phyloP scores from a whole-genome alignment of 1,140 invertebrate species.

The Drosophila sechellia region DNA sequence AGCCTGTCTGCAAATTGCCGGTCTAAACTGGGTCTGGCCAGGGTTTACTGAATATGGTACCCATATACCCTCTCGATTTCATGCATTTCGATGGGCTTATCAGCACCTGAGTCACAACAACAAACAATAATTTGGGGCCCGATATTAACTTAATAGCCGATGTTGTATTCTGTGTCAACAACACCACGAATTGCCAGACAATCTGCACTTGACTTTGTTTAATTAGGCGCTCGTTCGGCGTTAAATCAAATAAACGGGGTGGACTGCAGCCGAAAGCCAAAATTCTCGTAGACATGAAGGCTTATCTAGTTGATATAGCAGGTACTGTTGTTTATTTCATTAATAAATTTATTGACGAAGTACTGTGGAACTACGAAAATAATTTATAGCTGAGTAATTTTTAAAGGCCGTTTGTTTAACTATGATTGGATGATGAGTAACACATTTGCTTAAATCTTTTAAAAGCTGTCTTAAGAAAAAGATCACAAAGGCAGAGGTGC shows the following conservation, averaged over 20 bases:
- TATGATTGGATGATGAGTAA: too few relatives aligned
- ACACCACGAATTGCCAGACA: constrained; percentile 21
- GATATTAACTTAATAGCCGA: constrained; percentile 39
- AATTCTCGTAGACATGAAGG: neutral
- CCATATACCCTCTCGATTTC: neutral
- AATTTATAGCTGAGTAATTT: neutral
- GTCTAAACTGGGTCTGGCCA: constrained; percentile 60
- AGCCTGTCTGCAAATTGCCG: constrained; percentile 55
- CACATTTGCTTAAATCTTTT: too few relatives aligned
- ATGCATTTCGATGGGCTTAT: constrained; percentile 17
- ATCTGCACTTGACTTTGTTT: constrained; percentile 47
- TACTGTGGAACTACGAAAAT: neutral
- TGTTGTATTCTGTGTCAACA: constrained; percentile 28
- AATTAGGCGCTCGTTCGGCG: constrained; percentile 22
- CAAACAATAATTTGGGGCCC: constrained; percentile 20
- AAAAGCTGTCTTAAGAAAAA: too few relatives aligned
- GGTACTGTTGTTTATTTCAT: neutral
- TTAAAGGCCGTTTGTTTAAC: neutral
- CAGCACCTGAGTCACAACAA: constrained; percentile 39
- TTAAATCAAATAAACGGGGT: constrained; percentile 20
- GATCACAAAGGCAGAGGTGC: too few relatives aligned
- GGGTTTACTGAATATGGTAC: constrained; percentile 8
- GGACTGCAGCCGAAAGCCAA: neutral
- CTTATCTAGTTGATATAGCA: constrained; percentile 9
- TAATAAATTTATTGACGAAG: constrained; percentile 14